Evolutionary conservation across 2,113 vertebrate species (phyloP), one percentile per base, ranked within the genome.

Genomic region (rat (Rattus norvegicus)): DNA sequence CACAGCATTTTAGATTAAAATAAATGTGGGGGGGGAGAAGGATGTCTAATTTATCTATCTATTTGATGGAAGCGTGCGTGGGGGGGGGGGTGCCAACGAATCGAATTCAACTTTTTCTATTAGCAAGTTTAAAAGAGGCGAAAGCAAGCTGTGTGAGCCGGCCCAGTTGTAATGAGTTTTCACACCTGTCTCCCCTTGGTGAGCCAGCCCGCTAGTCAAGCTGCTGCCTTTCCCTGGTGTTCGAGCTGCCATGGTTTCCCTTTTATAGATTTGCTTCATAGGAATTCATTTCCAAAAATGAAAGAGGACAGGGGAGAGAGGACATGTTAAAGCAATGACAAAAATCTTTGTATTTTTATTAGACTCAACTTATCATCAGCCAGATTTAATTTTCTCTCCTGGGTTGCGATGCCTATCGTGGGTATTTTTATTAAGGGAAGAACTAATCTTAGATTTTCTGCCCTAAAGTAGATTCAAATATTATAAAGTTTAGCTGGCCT

Each of bases 141-240:
- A 96, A 96, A 93, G 77, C 13, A 84, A 95, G 61, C 81, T 86
- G 56, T 79, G 88, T 88, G 73, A 97, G 86, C 87, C 95, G 97
- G 96, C 43, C 97, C 91, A 39, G 22, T 93, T 95, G 79, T 96
- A 96, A 95, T 97, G 97, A 96, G 90, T 96, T 98, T 98, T 97
- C 91, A 95, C 85, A 96, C 95, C 89, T 81, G 70, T 97, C 96
- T 97, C 84, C 93, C 94, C 86, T 90, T 4, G 0, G 14, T 61
- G 95, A 76, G 88, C 88, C 93, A 79, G 88, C 88, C 93, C 94
- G 81, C 88, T 91, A 28, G 95, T 97, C 95, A 90, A 39, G 88
- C 54, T 33, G 24, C 84, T 72, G 52, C 86, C 56, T 95, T 91
- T 89, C 76, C 9, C 1, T 91, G 87, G 39, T 72, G 92, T 97